Base-by-base conservation (phyloP, 2,888 invertebrate species). In the Aphidoletes aphidimyza region DNA sequence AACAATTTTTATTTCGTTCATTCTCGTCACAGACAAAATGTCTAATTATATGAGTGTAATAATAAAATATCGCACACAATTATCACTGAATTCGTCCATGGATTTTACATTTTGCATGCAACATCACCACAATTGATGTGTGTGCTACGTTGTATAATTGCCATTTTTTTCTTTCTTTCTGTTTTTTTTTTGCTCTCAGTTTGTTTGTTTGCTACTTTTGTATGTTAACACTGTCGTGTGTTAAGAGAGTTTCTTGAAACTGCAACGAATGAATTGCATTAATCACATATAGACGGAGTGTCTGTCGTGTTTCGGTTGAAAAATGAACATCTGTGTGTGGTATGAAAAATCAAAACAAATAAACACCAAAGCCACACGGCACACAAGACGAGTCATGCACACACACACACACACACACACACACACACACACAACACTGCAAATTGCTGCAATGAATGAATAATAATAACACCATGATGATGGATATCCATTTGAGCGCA, bases 401-500 rank as follows among this genome's bases (percentile, higher is more conserved):
- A n/a, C n/a, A n/a, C n/a, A n/a, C n/a, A n/a, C n/a, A n/a, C n/a
- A n/a, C n/a, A n/a, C n/a, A n/a, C n/a, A n/a, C n/a, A n/a, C n/a
- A n/a, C n/a, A n/a, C n/a, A n/a, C n/a, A n/a, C n/a, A n/a, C 22
- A 22, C n/a, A 54, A 22, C 54, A n/a, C n/a, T 30, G 14, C 69
- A 69, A 69, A 69, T 34, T 30, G 30, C 30, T 69, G 69, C 69
- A 69, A 69, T 69, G 69, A 69, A 69, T 69, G 14, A 69, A 69
- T 69, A 69, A 69, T 69, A 69, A 69, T 14, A 30, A 34, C 19
- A 54, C 42, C n/a, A n/a, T 42, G 54, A 30, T 69, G 69, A 30
- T 69, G 69, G 30, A 69, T 22, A 6, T 34, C 9, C 9, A 42
- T 42, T 42, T 42, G 42, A 42, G 42, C 34, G 30, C 14, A 14